A percentile compares a stretch with the other conserved stretches of the same genome.
These are phyloP conservation scores for Opisthograptis luteolata DNA, from an alignment of 2,888 invertebrate genomes.

Conservation along the genomic window DNA sequence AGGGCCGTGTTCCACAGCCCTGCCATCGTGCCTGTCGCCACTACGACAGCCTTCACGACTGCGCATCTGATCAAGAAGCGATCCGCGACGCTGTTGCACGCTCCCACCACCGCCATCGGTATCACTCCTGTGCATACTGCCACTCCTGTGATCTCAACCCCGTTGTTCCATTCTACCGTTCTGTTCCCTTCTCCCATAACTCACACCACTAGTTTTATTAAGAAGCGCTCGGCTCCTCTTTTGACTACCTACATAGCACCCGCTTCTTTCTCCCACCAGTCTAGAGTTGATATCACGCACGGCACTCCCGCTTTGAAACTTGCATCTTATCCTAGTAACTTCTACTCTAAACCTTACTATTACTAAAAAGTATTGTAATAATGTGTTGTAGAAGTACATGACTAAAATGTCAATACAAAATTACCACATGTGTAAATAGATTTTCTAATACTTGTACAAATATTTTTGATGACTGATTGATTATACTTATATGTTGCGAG, in stretches of 20 bases:
- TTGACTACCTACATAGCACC: constrained; percentile 51
- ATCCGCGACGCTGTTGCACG: constrained; percentile 35
- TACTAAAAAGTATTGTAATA: neutral
- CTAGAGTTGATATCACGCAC: constrained; percentile 51
- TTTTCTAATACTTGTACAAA: neutral
- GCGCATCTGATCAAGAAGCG: constrained; percentile 53
- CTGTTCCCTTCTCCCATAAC: constrained; percentile 52
- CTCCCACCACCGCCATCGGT: constrained; percentile 48
- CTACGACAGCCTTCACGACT: constrained; percentile 47
- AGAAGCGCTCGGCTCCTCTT: constrained; percentile 58
- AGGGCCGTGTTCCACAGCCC: constrained; percentile 28
- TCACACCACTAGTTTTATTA: constrained; percentile 55
- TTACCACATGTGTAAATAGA: constrained; percentile 12
- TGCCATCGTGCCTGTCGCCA: constrained; percentile 23
- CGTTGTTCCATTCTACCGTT: constrained; percentile 51
- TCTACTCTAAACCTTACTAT: constrained; percentile 29
- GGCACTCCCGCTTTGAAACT: constrained; percentile 44
- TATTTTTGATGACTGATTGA: constrained; percentile 11
- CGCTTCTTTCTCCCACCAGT: constrained; percentile 53
- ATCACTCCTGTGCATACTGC: constrained; percentile 49
- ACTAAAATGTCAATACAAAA: neutral
- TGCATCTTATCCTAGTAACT: constrained; percentile 49
- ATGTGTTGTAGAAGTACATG: neutral
- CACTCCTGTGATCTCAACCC: constrained; percentile 49
- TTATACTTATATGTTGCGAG: neutral